Evolutionary conservation across 2,113 vertebrate species (phyloP).

Genomic region (Cyanoliseus patagonus): DNA sequence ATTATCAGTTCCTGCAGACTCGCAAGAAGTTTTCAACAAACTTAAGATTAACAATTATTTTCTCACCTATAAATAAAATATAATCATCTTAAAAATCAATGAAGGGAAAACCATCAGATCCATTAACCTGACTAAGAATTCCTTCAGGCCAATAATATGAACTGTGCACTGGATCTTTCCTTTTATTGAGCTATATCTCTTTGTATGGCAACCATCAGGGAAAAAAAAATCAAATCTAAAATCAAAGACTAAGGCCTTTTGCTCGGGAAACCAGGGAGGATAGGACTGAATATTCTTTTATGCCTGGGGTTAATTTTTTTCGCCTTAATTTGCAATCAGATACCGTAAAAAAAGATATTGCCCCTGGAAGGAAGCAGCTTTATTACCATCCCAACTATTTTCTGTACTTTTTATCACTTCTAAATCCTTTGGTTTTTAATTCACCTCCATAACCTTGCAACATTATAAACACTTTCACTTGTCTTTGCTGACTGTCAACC

Average conservation of each 20-base stretch:
- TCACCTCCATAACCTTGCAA: slow-evolving; percentile 69
- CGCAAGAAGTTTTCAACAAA: slow-evolving; percentile 79
- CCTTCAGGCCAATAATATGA: slow-evolving; percentile 85
- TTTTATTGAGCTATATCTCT: slow-evolving; percentile 93
- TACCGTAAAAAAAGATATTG: slow-evolving; percentile 77
- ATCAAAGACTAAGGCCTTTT: slow-evolving; percentile 79
- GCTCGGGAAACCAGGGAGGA: slow-evolving; percentile 71
- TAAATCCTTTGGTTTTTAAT: slow-evolving; percentile 78
- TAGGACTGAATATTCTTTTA: slow-evolving; percentile 75
- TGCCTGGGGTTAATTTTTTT: slow-evolving; percentile 83
- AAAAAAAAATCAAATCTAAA: slow-evolving; percentile 80
- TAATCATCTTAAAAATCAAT: slow-evolving; percentile 93
- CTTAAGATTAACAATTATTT: slow-evolving; percentile 82
- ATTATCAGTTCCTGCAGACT: slow-evolving; percentile 72
- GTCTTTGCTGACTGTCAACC: slow-evolving; percentile 68
- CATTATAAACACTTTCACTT: slow-evolving; percentile 61
- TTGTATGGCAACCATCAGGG: slow-evolving; percentile 80
- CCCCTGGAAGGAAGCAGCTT: slow-evolving; percentile 78
- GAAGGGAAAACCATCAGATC: slow-evolving; percentile 81
- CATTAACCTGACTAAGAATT: slow-evolving; percentile 83
- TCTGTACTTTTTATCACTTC: slow-evolving; percentile 80
- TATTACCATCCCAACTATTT: slow-evolving; percentile 81
- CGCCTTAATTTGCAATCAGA: slow-evolving; percentile 88
- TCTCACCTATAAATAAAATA: slow-evolving; percentile 89
- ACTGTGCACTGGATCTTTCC: slow-evolving; percentile 77